A percentile compares a stretch with the other conserved stretches of the same genome.
Evolutionary conservation across 2,888 invertebrate species (phyloP).

Genomic region (Lithophane ornitopus): DNA sequence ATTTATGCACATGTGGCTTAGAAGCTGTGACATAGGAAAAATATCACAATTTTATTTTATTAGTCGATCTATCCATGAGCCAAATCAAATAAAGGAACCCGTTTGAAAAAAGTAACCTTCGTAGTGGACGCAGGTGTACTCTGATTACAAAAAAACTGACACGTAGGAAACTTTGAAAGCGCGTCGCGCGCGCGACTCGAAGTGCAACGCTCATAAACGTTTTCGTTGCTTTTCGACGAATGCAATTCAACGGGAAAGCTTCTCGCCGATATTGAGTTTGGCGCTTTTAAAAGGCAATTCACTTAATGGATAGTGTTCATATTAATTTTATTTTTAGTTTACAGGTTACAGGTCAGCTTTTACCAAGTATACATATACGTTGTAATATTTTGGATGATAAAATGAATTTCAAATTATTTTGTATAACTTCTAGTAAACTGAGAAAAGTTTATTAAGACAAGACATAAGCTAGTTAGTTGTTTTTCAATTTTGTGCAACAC

Average conservation of each 20-base stretch:
- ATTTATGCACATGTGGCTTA: slow-evolving; percentile 33
- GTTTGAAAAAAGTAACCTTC: slow-evolving; percentile 5
- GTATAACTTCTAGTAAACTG: background rate
- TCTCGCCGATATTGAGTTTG: slow-evolving; percentile 42
- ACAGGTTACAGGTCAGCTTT: background rate
- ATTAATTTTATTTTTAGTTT: slow-evolving; percentile 25
- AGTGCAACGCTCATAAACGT: slow-evolving; percentile 45
- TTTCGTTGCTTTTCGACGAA: slow-evolving; percentile 44
- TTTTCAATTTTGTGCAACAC: background rate
- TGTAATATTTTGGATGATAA: background rate
- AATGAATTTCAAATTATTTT: background rate
- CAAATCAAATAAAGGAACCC: slow-evolving; percentile 24
- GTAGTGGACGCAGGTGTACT: slow-evolving; percentile 1
- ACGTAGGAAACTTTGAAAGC: slow-evolving; percentile 12
- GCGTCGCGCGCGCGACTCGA: background rate
- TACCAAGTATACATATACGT: background rate
- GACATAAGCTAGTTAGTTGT: background rate
- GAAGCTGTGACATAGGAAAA: slow-evolving; percentile 17
- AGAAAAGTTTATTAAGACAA: background rate
- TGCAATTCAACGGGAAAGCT: slow-evolving; percentile 52
- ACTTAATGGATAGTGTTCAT: slow-evolving; percentile 27
- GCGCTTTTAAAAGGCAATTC: slow-evolving; percentile 35
- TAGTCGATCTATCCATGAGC: background rate
- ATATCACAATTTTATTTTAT: slow-evolving; percentile 7
- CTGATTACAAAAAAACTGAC: slow-evolving; percentile 28